Conservation (phyloP, 2,888 invertebrate species). For the Drosophila gaucha region DNA sequence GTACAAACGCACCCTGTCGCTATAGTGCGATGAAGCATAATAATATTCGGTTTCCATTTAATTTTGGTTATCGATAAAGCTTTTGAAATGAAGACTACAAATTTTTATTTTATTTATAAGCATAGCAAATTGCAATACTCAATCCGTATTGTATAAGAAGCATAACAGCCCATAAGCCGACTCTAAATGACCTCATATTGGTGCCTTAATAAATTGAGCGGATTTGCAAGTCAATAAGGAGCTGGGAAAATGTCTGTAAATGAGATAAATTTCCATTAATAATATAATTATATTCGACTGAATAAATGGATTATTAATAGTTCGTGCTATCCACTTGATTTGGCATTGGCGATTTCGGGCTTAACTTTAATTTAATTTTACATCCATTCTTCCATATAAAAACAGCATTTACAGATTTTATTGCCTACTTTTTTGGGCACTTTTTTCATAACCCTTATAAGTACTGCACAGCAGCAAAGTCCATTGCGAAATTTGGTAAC, state of each 20-base stretch:
- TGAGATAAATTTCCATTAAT: background rate
- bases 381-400: background rate
- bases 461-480: too few species aligned
- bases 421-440: slow-evolving; percentile 10
- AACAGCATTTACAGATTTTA: background rate
- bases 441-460: too few species aligned
- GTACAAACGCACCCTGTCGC: slow-evolving; percentile 7
- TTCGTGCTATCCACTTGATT: background rate
- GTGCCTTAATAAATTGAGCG: slow-evolving; percentile 41
- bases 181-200: slow-evolving; percentile 44
- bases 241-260: background rate
- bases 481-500: too few species aligned
- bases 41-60: slow-evolving; percentile 65
- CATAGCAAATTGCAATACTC: slow-evolving; percentile 33
- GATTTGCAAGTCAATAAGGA: slow-evolving; percentile 55
- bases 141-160: slow-evolving; percentile 31
- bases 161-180: slow-evolving; percentile 18
- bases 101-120: slow-evolving; percentile 68
- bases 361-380: background rate
- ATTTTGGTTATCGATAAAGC: slow-evolving; percentile 34
- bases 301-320: background rate
- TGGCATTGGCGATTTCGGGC: background rate
- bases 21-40: slow-evolving; percentile 50
- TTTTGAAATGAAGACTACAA: slow-evolving; percentile 63
- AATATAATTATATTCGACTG: background rate